Base-by-base conservation (phyloP, 2,888 invertebrate species). In the Ephialtes manifestator region DNA sequence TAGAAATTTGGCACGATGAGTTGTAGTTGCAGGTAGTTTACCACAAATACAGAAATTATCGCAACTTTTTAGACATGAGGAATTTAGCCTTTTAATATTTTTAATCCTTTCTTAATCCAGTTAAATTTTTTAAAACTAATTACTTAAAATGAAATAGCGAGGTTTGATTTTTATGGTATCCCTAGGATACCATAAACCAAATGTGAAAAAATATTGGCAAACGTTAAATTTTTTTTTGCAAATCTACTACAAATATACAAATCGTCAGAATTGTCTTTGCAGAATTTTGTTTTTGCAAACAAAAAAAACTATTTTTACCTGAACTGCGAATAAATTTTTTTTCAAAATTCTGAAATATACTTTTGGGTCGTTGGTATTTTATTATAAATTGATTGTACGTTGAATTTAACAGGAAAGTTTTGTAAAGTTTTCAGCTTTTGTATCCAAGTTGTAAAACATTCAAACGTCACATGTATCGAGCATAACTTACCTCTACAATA, bases 11-110 rank as follows among this genome's bases (percentile, higher is more conserved):
- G 53, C 63, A 46, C 81, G 86, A 90, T 88, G 84, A 87, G 76
- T 85, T 88, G 24, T 24, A 24, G 24, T 24, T 86, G 88, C 89
- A 90, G 90, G 87, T 86, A 86, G 87, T 88, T 87, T 76, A 20
- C 48, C 48, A 20, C 8, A 51, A 10, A 13, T 18, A 5, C 20
- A 20, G 5, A 31, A 15, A 39, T 31, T 28, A 28, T 28, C 13
- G 20, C 10, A 20, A 53, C 7, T 46, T 13, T 46, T 46, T 46
- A 10, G 13, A 11, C 2, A 39, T 39, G 46, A 46, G 46, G 13
- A n/a, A n/a, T n/a, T n/a, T n/a, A n/a, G n/a, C n/a, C n/a, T n/a
- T 13, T 13, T 31, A 65, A 18, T 43, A 10, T 18, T 35, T 20
- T 68, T 68, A n/a, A 13, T 18, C 18, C 24, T 1, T 24, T 24